These are phyloP conservation scores for Charaxes varanes DNA, from an alignment of 1,140 invertebrate species.

Conservation along the genomic window DNA sequence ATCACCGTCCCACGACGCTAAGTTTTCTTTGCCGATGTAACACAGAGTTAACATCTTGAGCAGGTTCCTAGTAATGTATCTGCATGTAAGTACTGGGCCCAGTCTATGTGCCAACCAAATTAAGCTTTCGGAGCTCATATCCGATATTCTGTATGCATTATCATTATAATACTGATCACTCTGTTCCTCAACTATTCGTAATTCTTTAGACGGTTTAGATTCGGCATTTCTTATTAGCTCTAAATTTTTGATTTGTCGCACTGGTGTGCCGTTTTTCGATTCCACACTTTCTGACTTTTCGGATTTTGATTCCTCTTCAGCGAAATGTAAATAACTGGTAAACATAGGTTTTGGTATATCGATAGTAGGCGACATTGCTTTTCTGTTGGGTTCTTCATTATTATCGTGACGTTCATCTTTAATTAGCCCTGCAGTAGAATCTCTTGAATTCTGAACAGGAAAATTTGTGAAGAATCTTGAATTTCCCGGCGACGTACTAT, in stretches of 20 bases:
- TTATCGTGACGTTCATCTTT: constrained; percentile 33
- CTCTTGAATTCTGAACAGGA: constrained; percentile 21
- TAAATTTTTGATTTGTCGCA: constrained; percentile 27
- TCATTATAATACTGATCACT: constrained; percentile 16
- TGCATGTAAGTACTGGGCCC: constrained; percentile 95
- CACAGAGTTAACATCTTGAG: constrained; percentile 95
- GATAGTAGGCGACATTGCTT: constrained; percentile 51
- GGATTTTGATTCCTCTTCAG: constrained; percentile 48
- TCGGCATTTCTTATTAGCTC: constrained; percentile 20
- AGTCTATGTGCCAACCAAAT: constrained; percentile 94
- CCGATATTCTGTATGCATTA: constrained; percentile 80
- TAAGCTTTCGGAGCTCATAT: constrained; percentile 93
- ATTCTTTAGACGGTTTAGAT: constrained; percentile 8
- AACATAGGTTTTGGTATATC: constrained; percentile 65
- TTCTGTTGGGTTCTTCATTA: constrained; percentile 21
- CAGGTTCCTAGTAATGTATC: constrained; percentile 92
- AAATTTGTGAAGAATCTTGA: constrained; percentile 36
- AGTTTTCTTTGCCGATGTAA: constrained; percentile 90
- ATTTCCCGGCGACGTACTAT: constrained; percentile 36
- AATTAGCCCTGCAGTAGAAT: constrained; percentile 22
- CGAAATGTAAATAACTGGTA: constrained; percentile 61
- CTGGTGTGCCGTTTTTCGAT: constrained; percentile 3
- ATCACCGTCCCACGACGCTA: constrained; percentile 69
- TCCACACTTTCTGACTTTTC: constrained; percentile 22
- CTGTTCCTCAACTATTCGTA: constrained; percentile 29